Evolutionary conservation across 2,113 vertebrate genomes (phyloP), one percentile per base, ranked within the genome.

Genomic region (Hylia prasina): DNA sequence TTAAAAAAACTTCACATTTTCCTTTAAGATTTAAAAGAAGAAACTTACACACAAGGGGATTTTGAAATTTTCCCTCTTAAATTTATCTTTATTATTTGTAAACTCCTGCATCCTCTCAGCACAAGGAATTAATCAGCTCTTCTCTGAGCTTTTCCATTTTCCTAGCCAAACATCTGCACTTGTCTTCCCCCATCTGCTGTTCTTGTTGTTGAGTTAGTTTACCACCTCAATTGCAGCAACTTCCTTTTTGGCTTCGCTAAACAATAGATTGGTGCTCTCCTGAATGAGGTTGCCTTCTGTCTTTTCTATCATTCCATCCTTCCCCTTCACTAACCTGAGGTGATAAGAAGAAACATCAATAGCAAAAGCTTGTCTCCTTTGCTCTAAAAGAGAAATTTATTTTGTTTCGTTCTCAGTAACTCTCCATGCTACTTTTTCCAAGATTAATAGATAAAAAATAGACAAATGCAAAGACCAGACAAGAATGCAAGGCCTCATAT

Each of bases 141-240:
- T 73, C 68, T 72, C 70, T 31, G 39, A 85, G 31, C 63, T 70
- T 80, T 83, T 69, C 66, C 54, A 80, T 86, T 82, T 93, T 83
- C 63, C 54, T 51, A 77, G 80, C 68, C 86, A 89, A 96, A 86
- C 80, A 92, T 70, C 90, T 95, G 90, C 61, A 82, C 53, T 82
- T 72, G 48, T 48, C 87, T 61, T 91, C 45, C 65, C 37, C 53
- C 65, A 82, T 57, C 61, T 87, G 73, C 57, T 87, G 65, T 44
- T 89, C 65, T 66, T 64, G n/a, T 64, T 76, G 21, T 57, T 81
- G 21, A 92, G 30, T 84, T 51, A 58, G 51, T 78, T 94, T 87
- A 90, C 65, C 75, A 64, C 28, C 63, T 76, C 88, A 90, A 12
- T 56, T 0, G 0, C 58, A 51, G 48, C 53, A 95, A 85, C 58